A percentile compares a stretch with the other conserved stretches of the same genome.
These are phyloP conservation scores for Capromys pilorides DNA, from an alignment of 2,797 vertebrate species.

Conservation along the genomic window DNA sequence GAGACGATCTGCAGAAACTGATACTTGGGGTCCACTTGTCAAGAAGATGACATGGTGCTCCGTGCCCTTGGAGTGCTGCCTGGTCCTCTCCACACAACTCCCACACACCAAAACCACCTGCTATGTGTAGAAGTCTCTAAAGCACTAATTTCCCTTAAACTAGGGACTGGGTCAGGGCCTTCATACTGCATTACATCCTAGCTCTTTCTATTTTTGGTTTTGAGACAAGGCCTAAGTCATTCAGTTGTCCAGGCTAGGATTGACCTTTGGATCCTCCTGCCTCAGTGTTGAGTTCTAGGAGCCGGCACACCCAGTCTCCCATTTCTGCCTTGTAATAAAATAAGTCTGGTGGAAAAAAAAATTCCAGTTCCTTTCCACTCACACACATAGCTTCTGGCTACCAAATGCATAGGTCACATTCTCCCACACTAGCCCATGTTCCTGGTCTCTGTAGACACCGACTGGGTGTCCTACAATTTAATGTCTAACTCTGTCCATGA, in stretches of 20 bases:
- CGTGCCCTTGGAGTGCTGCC: background rate
- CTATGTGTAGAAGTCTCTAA: fast-evolving
- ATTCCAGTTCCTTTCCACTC: background rate
- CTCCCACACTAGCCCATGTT: background rate
- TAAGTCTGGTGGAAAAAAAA: background rate
- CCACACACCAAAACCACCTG: background rate
- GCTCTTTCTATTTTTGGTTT: background rate
- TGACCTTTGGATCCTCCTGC: background rate
- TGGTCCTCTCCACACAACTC: background rate
- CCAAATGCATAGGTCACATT: background rate
- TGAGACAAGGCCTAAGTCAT: background rate
- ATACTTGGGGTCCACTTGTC: background rate
- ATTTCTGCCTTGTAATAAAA: background rate
- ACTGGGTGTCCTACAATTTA: background rate
- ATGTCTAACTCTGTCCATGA: background rate
- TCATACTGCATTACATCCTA: background rate
- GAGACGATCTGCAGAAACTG: background rate
- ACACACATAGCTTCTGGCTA: background rate
- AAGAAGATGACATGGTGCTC: background rate
- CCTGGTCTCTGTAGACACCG: background rate
- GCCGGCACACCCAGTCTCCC: background rate
- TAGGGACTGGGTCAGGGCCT: background rate
- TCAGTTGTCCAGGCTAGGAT: background rate
- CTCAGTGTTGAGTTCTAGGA: background rate
- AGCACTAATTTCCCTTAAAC: background rate